phyloP scores from a whole-genome alignment of 2,113 vertebrate species.

The Gambusia affinis region DNA sequence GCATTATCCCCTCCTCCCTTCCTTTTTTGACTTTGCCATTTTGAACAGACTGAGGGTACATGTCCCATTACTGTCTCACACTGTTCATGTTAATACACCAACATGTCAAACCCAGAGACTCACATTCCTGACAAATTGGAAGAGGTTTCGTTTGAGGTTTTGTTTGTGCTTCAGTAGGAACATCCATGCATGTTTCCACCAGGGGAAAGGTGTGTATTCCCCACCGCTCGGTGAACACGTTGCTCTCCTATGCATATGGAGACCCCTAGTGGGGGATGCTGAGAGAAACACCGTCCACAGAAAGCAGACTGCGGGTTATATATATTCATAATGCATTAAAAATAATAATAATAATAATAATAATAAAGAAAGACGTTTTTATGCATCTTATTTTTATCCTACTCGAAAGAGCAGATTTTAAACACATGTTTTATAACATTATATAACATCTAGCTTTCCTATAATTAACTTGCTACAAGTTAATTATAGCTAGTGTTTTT shows the following conservation, averaged over 20 bases:
- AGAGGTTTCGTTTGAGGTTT: constrained; percentile 53
- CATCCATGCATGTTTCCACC: constrained; percentile 60
- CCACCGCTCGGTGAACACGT: constrained; percentile 36
- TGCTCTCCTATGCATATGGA: constrained; percentile 70
- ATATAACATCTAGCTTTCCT: background rate
- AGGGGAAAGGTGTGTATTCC: constrained; percentile 62
- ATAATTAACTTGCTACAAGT: background rate
- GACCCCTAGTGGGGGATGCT: constrained; percentile 78
- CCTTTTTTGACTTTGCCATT: background rate
- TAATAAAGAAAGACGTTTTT: background rate
- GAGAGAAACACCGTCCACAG: constrained; percentile 45
- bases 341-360: background rate
- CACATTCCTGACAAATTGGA: constrained; percentile 48
- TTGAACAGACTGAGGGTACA: background rate
- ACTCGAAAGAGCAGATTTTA: background rate
- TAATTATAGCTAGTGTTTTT: background rate
- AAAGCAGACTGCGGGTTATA: constrained; percentile 1
- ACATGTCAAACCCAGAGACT: constrained; percentile 43
- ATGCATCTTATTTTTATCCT: background rate
- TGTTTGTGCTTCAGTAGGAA: constrained; percentile 63
- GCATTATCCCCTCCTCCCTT: background rate
- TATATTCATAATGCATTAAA: background rate
- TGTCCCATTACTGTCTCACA: constrained; percentile 5
- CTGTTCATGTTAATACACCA: constrained; percentile 31
- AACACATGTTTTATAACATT: background rate